Percentiles rank a stretch among this genome's conserved stretches.
Conservation (phyloP, 1,140 invertebrate species). For the Aporrectodea caliginosa region DNA sequence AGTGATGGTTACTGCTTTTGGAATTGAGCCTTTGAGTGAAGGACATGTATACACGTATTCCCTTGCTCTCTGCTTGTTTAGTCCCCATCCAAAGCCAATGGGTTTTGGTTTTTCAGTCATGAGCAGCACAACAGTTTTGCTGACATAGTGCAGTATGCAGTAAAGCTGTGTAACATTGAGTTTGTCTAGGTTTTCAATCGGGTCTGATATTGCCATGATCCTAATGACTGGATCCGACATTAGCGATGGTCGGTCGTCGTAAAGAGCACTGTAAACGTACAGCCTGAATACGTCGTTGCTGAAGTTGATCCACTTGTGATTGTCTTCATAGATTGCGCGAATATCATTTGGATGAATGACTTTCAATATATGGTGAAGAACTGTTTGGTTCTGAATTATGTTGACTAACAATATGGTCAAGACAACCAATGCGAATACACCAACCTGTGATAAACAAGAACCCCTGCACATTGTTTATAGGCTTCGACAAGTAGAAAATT, state of each 20-base stretch:
- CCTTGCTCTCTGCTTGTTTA: neutral
- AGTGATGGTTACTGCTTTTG: neutral
- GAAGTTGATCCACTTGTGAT: conserved; percentile 14
- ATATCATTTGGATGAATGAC: no score
- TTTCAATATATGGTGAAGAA: no score
- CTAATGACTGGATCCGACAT: conserved; percentile 4
- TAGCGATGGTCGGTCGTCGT: conserved; percentile 18
- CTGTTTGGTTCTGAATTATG: no score
- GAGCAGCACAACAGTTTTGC: neutral
- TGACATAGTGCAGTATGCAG: neutral
- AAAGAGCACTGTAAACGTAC: conserved; percentile 19
- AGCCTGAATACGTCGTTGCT: neutral
- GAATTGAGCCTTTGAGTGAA: neutral
- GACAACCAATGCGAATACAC: no score
- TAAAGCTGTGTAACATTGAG: neutral
- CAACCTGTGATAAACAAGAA: no score
- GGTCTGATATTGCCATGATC: conserved; percentile 10
- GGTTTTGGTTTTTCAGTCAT: neutral
- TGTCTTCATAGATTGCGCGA: no score
- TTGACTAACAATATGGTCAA: no score
- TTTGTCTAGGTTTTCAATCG: neutral
- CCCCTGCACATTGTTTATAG: no score
- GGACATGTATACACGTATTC: neutral
- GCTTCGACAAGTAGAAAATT: no score
- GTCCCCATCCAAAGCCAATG: neutral